Base-by-base conservation (phyloP, 2,888 invertebrate genomes). In the Xestia ashworthii region DNA sequence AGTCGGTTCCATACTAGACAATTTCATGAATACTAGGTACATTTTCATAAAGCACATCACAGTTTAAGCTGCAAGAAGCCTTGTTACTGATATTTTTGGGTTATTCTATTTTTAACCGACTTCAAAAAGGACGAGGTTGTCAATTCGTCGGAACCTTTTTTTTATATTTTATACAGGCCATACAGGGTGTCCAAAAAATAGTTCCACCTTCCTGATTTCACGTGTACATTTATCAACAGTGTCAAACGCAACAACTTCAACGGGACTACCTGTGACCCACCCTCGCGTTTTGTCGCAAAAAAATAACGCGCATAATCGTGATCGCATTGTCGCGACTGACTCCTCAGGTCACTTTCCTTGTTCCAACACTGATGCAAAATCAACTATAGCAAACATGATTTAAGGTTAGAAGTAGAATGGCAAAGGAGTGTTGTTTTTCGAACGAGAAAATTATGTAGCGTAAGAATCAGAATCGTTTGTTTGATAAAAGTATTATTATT, bases 271-370 rank as follows among this genome's bases (percentile, higher is more conserved):
- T 83, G 74, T 76, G 71, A 77, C 5, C 83, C 90, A 87, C 91
- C 90, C 90, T 88, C 87, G 84, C 89, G 88, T 85, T 90, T 87
- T 89, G 88, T 89, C 88, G 87, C 86, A 91, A 92, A 92, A 92
- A 92, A 89, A 88, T 87, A 83, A 89, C 86, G 88, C 85, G 88
- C 84, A 89, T 91, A 90, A 91, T 91, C 90, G 82, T 88, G 90
- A 90, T 90, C 89, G 90, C 86, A 90, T 89, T 88, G 91, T 90
- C 88, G 89, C 87, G 82, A 78, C 84, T 86, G 84, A 89, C 85
- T 91, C 84, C 85, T 83, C 84, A 86, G 88, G 89, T 89, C 89
- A 89, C 87, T 84, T 89, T 90, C 86, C 88, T 88, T 82, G 75
- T 87, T 73, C 22, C 0, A 22, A 22, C 25, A 65, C 14, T 44